These are phyloP conservation scores for Argyrosomus japonicus DNA, from an alignment of 2,113 vertebrate species.

Conservation along the genomic window DNA sequence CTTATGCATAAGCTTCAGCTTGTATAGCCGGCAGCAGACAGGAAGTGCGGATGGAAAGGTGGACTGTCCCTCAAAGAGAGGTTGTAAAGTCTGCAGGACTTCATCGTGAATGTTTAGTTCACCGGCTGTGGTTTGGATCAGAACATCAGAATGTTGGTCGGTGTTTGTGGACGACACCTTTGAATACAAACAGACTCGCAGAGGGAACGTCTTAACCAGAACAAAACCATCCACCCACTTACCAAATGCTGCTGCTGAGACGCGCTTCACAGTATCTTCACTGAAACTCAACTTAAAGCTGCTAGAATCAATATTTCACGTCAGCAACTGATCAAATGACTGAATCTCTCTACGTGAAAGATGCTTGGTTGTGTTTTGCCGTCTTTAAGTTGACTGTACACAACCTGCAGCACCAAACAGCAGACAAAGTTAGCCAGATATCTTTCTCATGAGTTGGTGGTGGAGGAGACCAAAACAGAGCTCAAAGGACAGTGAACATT, in stretches of 20 bases:
- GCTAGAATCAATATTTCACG: background rate
- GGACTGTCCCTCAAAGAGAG: background rate
- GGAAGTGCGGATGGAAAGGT: background rate
- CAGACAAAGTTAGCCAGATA: background rate
- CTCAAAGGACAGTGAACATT: background rate
- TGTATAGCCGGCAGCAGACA: background rate
- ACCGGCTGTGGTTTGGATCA: background rate
- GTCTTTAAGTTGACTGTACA: too few species aligned
- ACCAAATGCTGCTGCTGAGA: background rate
- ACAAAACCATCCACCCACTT: background rate
- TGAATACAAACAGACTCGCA: background rate
- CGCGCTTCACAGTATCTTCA: background rate
- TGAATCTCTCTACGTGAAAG: too few species aligned
- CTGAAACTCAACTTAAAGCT: background rate
- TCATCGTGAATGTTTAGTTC: background rate
- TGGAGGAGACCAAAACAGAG: background rate
- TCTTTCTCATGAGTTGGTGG: too few species aligned
- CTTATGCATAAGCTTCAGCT: background rate
- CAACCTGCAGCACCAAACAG: background rate
- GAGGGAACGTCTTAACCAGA: background rate
- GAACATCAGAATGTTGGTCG: background rate
- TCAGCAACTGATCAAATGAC: too few species aligned
- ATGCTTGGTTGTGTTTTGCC: too few species aligned
- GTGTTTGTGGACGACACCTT: too few species aligned
- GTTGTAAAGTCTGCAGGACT: background rate